phyloP scores from a whole-genome alignment of 2,888 invertebrate genomes.

The Cylloceria caligata region DNA sequence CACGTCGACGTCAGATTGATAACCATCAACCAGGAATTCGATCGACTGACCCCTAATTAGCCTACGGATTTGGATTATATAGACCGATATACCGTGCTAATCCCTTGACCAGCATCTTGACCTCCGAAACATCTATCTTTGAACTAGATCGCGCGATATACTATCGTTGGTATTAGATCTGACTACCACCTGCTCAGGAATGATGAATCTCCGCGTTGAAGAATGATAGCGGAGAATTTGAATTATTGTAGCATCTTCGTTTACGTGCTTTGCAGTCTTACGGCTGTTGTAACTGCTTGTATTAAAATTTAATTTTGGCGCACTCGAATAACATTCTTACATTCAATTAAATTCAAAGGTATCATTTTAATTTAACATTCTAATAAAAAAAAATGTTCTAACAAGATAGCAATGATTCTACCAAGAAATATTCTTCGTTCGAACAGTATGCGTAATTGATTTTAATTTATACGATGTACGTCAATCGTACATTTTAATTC shows the following conservation, averaged over 20 bases:
- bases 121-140: slow-evolving; percentile 47
- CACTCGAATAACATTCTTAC: slow-evolving; percentile 1
- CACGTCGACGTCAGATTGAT: slow-evolving; percentile 67
- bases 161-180: slow-evolving; percentile 40
- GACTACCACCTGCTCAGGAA: slow-evolving; percentile 31
- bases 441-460: no score
- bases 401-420: no score
- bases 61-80: slow-evolving; percentile 53
- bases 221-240: slow-evolving; percentile 7
- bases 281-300: slow-evolving; percentile 9
- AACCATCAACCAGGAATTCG: slow-evolving; percentile 67
- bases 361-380: no score
- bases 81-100: slow-evolving; percentile 53
- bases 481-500: no score
- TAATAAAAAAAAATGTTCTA: no score
- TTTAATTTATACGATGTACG: no score
- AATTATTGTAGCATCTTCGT: neutral
- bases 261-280: neutral
- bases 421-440: no score
- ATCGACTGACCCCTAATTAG: slow-evolving; percentile 70
- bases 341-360: neutral
- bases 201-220: slow-evolving; percentile 45
- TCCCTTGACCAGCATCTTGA: slow-evolving; percentile 60
- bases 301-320: neutral
- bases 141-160: slow-evolving; percentile 51